These are phyloP conservation scores for Leptinotarsa haldemani DNA, from an alignment of 2,888 invertebrate genomes.

Conservation along the genomic window DNA sequence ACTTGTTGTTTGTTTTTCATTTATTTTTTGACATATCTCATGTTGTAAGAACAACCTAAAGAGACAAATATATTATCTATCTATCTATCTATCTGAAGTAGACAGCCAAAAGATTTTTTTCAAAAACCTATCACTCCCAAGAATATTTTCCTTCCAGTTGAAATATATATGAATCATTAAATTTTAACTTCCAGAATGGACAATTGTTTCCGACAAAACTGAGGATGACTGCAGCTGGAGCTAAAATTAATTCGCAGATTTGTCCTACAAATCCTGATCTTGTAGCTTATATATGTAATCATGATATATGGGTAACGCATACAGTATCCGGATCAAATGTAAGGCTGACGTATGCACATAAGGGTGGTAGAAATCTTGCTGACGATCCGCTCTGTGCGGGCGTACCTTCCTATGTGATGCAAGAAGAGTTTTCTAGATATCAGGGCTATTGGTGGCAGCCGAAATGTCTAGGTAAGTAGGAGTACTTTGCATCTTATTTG, in stretches of 20 bases:
- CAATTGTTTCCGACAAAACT: constrained; percentile 77
- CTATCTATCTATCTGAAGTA: too few species aligned
- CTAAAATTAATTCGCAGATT: constrained; percentile 84
- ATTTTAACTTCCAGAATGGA: constrained; percentile 66
- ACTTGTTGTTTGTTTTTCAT: too few species aligned
- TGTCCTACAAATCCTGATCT: constrained; percentile 84
- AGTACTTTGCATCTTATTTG: background rate
- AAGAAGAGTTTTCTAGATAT: constrained; percentile 97
- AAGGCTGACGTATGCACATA: constrained; percentile 77
- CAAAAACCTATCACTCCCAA: too few species aligned
- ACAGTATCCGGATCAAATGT: constrained; percentile 76
- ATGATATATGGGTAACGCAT: constrained; percentile 91
- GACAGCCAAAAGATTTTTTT: too few species aligned
- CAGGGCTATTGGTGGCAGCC: constrained; percentile 99
- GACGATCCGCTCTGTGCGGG: constrained; percentile 92
- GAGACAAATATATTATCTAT: too few species aligned
- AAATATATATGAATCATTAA: background rate
- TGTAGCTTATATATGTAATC: constrained; percentile 89
- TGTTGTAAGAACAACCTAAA: too few species aligned
- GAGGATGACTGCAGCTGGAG: constrained; percentile 74
- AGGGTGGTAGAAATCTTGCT: constrained; percentile 74
- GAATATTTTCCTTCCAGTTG: too few species aligned
- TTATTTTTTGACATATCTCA: too few species aligned
- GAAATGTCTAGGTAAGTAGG: constrained; percentile 70
- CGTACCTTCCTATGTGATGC: constrained; percentile 97